Base-by-base conservation (phyloP, 2,113 vertebrate species). In the Pseudorectes ferrugineus region DNA sequence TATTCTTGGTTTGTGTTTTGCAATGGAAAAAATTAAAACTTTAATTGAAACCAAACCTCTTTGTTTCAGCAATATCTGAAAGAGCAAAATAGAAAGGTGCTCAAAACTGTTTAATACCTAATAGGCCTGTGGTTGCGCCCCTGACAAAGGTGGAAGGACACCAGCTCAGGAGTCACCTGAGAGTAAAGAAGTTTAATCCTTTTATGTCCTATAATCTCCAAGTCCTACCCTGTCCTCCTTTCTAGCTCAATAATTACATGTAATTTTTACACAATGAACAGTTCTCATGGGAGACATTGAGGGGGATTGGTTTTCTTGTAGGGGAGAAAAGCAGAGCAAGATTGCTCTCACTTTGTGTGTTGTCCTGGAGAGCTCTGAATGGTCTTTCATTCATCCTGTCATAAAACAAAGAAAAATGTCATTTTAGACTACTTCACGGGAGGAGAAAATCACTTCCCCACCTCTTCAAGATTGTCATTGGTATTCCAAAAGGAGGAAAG, bases 1-100 rank as follows among this genome's bases (percentile, higher is more conserved):
- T 82, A 45, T 45, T 82, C 89, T 89, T 89, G 45, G 2, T 75
- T 93, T 79, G 52, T 91, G 66, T 96, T 82, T 94, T 94, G 70
- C 54, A 90, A 68, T 85, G 52, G 81, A 93, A 95, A 93, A 76
- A 92, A 51, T 11, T n/a, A 72, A 89, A 81, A 52, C n/a, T n/a
- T 51, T 85, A 88, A 73, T 85, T 82, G 67, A 93, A 94, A 79
- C 12, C 58, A 76, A 79, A 54, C 20, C 18, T 68, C 89, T 28
- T 28, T 68, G 15, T 45, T 92, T 85, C 49, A 93, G 45, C 36
- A 89, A 6, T 48, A 82, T 94, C 61, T 71, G n/a, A 87, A 91
- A 63, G 13, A 77, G 19, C 33, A 51, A 65, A 65, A 71, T 22
- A 78, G 21, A 74, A 89, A 58, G 29, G 25, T 1, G 0, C 45